Evolutionary conservation across 1,140 invertebrate species (phyloP).

Genomic region (Magallana angulata): DNA sequence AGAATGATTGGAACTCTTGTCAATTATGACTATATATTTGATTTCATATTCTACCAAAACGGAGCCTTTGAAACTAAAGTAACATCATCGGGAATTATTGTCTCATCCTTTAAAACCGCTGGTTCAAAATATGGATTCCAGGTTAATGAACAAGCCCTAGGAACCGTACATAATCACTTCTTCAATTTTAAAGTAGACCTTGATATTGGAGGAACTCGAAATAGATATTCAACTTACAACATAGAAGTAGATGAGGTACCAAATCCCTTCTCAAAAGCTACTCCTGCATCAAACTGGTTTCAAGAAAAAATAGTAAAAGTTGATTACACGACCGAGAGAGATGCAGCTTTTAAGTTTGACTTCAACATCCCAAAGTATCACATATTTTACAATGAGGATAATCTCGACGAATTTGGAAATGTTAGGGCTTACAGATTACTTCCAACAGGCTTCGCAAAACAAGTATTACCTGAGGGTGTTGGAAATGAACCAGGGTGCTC

Average conservation of each 20-base stretch:
- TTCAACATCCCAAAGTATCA: slow-evolving; percentile 70
- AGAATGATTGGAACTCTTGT: slow-evolving; percentile 63
- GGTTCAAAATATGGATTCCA: slow-evolving; percentile 48
- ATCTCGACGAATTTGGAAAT: slow-evolving; percentile 62
- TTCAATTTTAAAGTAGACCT: slow-evolving; percentile 63
- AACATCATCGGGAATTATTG: slow-evolving; percentile 63
- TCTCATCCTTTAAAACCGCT: not conserved
- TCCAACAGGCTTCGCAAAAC: slow-evolving; percentile 59
- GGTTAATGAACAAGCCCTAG: slow-evolving; percentile 38
- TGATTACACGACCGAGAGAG: slow-evolving; percentile 61
- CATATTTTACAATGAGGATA: slow-evolving; percentile 67
- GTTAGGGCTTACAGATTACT: slow-evolving; percentile 60
- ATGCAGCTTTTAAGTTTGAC: slow-evolving; percentile 66
- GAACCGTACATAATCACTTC: slow-evolving; percentile 56
- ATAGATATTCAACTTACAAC: slow-evolving; percentile 54
- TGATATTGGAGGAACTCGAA: slow-evolving; percentile 55
- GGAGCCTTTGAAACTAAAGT: slow-evolving; percentile 66
- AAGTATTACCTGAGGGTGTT: slow-evolving; percentile 61
- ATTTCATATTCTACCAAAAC: slow-evolving; percentile 71
- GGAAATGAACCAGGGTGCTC: slow-evolving; percentile 67
- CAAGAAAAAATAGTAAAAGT: slow-evolving; percentile 49
- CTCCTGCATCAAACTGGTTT: not conserved
- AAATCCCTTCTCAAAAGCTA: slow-evolving; percentile 47
- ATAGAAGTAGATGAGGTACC: slow-evolving; percentile 25
- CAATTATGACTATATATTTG: slow-evolving; percentile 74